Evolutionary conservation across 2,113 vertebrate species (phyloP), one percentile per base, ranked within the genome.

Genomic region (Periophthalmodon schlosseri): DNA sequence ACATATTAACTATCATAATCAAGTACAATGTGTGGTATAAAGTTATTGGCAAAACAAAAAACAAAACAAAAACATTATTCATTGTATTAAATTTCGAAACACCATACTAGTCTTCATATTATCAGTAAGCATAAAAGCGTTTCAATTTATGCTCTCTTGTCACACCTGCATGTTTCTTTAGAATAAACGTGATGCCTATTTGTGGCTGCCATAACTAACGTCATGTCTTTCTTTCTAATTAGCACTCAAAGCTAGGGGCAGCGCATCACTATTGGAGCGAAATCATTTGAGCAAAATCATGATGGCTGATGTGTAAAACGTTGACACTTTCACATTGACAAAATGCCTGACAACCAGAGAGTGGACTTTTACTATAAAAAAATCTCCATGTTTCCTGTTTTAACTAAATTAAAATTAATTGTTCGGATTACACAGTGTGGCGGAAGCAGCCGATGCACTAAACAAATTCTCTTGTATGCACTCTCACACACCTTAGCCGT

Each of bases 281-380:
- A 67, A 83, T 77, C 72, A 74, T 81, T 78, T 77, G 21, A 46
- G 81, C 44, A 52, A 76, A 68, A 77, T 79, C 68, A 49, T 18
- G 54, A 69, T 57, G 58, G 69, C 33, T 76, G 84, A 83, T 87
- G 83, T 86, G 86, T 84, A 84, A 87, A 74, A 60, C 72, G 69
- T 21, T 84, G 84, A 90, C 56, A 68, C 79, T 81, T 75, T 72
- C 72, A 73, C 74, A 74, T 78, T 79, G 58, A 65, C 52, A 65
- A 79, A 87, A 86, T 70, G 76, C 73, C 52, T 76, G 75, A 87
- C 68, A 63, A 74, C n/a, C 7, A 75, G 70, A 57, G 60, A 78
- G 70, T 74, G 69, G 73, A 71, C 73, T 69, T 58, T 50, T 64
- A 54, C 57, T 24, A 69, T 46, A 47, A 21, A 58, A 52, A 74